Evolutionary conservation across 92 coral and sea anemone genomes (phyloP).

Genomic region (Palythoa grandiflora): DNA sequence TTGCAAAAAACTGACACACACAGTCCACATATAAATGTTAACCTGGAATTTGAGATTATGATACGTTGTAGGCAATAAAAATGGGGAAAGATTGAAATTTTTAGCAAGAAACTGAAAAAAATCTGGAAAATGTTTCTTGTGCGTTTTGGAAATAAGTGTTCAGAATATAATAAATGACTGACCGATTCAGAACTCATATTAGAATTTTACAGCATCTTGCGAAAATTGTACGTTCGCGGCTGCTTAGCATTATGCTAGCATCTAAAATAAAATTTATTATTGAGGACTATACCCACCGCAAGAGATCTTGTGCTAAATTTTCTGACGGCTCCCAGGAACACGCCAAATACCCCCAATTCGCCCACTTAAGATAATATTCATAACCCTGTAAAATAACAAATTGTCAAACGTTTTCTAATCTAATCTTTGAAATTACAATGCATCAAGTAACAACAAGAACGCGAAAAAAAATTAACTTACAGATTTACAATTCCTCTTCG

Average conservation of each 20-base stretch:
- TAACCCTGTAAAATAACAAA: slow-evolving; percentile 4
- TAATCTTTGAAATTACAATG: not conserved
- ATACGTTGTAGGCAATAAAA: not conserved
- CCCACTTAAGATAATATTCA: slow-evolving; percentile 18
- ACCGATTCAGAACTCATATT: not conserved
- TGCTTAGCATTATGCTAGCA: slow-evolving; percentile 4
- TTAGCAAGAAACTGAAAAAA: not conserved
- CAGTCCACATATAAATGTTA: not conserved
- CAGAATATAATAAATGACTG: slow-evolving; percentile 5
- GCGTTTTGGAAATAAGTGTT: not conserved
- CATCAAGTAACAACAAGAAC: slow-evolving; percentile 15
- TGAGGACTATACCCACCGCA: slow-evolving; percentile 6
- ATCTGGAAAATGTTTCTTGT: slow-evolving; percentile 3
- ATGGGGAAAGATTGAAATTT: not conserved
- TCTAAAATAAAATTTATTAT: not conserved
- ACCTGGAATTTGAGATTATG: not conserved
- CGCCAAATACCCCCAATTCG: not conserved
- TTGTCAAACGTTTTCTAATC: slow-evolving; percentile 8
- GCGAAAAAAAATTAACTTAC: slow-evolving; percentile 7
- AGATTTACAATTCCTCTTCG: slow-evolving; percentile 13
- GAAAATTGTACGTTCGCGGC: not conserved
- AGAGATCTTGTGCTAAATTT: slow-evolving; percentile 16
- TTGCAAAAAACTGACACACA: slow-evolving; percentile 7
- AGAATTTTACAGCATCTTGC: slow-evolving; percentile 24
- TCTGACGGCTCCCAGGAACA: slow-evolving; percentile 30